A percentile compares a stretch with the other conserved stretches of the same genome.
These are phyloP conservation scores for Dryocosmus kuriphilus DNA, from an alignment of 2,888 invertebrate genomes.

Conservation along the genomic window DNA sequence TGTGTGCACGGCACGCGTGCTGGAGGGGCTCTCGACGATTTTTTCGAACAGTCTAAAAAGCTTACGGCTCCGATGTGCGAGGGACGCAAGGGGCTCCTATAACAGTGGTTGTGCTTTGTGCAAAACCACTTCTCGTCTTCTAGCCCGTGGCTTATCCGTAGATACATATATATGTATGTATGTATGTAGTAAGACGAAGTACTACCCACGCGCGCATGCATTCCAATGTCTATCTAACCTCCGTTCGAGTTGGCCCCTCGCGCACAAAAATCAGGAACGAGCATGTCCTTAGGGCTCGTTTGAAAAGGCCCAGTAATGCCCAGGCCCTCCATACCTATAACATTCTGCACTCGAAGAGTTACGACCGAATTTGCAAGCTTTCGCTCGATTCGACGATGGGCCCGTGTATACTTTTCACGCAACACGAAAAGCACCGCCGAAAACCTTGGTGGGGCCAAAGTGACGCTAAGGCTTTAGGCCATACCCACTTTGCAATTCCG, in stretches of 20 bases:
- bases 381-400: neutral
- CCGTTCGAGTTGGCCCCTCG: slow-evolving; percentile 55
- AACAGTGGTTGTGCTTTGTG: slow-evolving; percentile 50
- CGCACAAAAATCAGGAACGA: slow-evolving; percentile 57
- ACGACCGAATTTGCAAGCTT: slow-evolving; percentile 9
- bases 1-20: slow-evolving; percentile 60
- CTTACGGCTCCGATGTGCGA: neutral
- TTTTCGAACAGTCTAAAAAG: slow-evolving; percentile 34
- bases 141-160: slow-evolving; percentile 63
- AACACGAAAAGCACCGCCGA: slow-evolving; percentile 1
- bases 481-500: slow-evolving; percentile 34
- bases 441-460: slow-evolving; percentile 24
- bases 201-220: slow-evolving; percentile 69
- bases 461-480: slow-evolving; percentile 19
- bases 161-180: no score
- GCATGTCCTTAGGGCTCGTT: slow-evolving; percentile 66
- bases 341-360: neutral
- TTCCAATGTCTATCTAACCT: slow-evolving; percentile 44
- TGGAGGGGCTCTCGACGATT: slow-evolving; percentile 44
- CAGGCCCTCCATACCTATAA: slow-evolving; percentile 28
- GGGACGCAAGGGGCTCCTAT: slow-evolving; percentile 44
- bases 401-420: slow-evolving; percentile 24
- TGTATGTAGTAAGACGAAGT: slow-evolving; percentile 30
- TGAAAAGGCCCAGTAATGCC: slow-evolving; percentile 55
- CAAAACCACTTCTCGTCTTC: slow-evolving; percentile 70